Evolutionary conservation across 1,140 invertebrate genomes (phyloP).

Genomic region (Drosophila repletoides): DNA sequence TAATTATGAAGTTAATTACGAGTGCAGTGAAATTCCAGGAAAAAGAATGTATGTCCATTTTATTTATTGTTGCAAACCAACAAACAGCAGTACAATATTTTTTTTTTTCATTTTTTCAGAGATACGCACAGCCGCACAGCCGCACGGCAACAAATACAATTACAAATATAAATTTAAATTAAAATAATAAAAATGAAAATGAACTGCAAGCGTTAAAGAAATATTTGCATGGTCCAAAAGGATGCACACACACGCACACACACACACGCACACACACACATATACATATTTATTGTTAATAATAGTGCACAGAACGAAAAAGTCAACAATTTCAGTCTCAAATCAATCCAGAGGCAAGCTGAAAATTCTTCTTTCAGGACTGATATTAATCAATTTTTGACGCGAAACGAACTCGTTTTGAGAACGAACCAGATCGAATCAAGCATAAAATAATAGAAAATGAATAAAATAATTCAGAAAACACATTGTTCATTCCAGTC

Average conservation of each 20-base stretch:
- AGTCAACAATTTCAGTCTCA: too few species aligned
- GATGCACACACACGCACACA: neutral
- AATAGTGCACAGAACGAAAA: too few species aligned
- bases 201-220: conserved; percentile 2
- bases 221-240: neutral
- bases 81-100: conserved; percentile 37
- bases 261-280: neutral
- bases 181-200: neutral
- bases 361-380: too few species aligned
- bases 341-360: too few species aligned
- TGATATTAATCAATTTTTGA: too few species aligned
- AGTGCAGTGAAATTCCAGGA: conserved; percentile 50
- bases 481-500: too few species aligned
- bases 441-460: too few species aligned
- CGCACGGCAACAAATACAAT: conserved; percentile 1
- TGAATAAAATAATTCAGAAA: too few species aligned
- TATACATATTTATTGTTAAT: conserved; percentile 15
- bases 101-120: too few species aligned
- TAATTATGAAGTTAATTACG: conserved; percentile 65
- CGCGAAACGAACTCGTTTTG: too few species aligned
- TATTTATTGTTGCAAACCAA: conserved; percentile 35
- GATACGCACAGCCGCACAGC: neutral
- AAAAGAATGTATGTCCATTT: conserved; percentile 43
- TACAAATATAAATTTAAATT: neutral
- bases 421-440: too few species aligned